phyloP scores from a whole-genome alignment of 2,113 vertebrate genomes.

The Alexandromys fortis region DNA sequence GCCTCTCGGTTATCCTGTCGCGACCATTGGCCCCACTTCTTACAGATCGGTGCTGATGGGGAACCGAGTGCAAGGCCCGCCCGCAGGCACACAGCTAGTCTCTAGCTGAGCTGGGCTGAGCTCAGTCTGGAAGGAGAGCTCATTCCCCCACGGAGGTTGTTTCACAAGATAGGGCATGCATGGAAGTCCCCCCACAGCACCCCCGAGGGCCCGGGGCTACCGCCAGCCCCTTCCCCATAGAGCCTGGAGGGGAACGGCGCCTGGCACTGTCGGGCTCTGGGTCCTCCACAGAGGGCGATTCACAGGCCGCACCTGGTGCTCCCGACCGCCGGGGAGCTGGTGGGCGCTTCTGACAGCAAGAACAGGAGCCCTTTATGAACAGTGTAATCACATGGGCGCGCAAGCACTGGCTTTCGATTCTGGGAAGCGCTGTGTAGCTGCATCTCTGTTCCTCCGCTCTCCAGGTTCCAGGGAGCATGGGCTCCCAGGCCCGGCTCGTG shows the following conservation, averaged over 20 bases:
- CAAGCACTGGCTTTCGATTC: slow-evolving; percentile 65
- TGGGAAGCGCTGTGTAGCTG: slow-evolving; percentile 49
- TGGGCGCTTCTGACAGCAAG: slow-evolving; percentile 69
- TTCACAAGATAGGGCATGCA: slow-evolving; percentile 31
- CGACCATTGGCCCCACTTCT: background rate
- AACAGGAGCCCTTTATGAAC: slow-evolving; percentile 81
- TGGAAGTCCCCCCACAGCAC: background rate
- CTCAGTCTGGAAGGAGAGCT: slow-evolving; percentile 1
- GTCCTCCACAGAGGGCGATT: slow-evolving; percentile 75
- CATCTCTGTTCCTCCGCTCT: slow-evolving; percentile 21
- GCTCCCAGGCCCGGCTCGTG: slow-evolving; percentile 33
- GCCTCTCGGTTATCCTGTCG: background rate
- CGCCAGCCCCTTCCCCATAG: slow-evolving; percentile 1
- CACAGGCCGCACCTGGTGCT: slow-evolving; percentile 78
- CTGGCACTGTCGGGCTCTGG: slow-evolving; percentile 55
- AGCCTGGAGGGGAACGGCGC: slow-evolving; percentile 17
- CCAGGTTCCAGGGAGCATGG: background rate
- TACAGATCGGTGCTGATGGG: background rate
- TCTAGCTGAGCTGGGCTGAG: background rate
- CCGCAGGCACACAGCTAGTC: background rate
- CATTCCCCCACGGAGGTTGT: background rate
- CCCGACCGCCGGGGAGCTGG: slow-evolving; percentile 56
- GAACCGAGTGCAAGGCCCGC: background rate
- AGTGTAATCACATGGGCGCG: slow-evolving; percentile 73
- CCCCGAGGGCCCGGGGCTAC: background rate